Base-by-base conservation (phyloP, 2,888 invertebrate genomes). In the Asteroscopus sphinx region DNA sequence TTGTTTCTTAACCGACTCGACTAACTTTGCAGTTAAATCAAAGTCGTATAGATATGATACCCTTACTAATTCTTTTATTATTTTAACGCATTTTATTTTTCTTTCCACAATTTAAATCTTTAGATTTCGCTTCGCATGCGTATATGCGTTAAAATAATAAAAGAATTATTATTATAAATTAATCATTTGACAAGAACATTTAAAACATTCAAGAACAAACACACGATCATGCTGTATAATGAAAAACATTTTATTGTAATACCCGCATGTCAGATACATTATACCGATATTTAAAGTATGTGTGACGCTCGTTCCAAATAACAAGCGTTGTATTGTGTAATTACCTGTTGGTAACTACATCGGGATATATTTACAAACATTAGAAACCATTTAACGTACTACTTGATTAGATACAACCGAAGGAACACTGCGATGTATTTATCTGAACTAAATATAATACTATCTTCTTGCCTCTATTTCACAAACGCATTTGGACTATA, bases 401-500 rank as follows among this genome's bases (percentile, higher is more conserved):
- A 41, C 6, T 35, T 6, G n/a, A 35, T 17, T 37, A 28, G 15
- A 9, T 13, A 17, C 9, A 32, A 25, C 26, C 8, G 25, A 15
- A 11, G 13, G 17, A 4, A 32, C 41, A 26, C 32, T 25, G 33
- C 39, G 17, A 82, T 83, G 80, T 53, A 72, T 66, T 66, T 73
- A 17, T 6, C 62, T 4, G 48, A 62, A 61, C 35, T 79, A 36
- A 69, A 44, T 48, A 59, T 79, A 40, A 54, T 80, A 46, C 41
- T 77, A 11, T 63, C 71, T 21, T 53, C 74, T 13, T 81, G 75
- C 25, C 42, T 80, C 16, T 63, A 44, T 66, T 59, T 73, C n/a
- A 62, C 73, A 5, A 51, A 71, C 21, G 70, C 81, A 9, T 72
- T 87, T 13, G 76, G 73, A n/a, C 73, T 88, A 11, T 77, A 76